phyloP scores from a whole-genome alignment of 2,888 invertebrate genomes.

The Mechanitis mazaeus region DNA sequence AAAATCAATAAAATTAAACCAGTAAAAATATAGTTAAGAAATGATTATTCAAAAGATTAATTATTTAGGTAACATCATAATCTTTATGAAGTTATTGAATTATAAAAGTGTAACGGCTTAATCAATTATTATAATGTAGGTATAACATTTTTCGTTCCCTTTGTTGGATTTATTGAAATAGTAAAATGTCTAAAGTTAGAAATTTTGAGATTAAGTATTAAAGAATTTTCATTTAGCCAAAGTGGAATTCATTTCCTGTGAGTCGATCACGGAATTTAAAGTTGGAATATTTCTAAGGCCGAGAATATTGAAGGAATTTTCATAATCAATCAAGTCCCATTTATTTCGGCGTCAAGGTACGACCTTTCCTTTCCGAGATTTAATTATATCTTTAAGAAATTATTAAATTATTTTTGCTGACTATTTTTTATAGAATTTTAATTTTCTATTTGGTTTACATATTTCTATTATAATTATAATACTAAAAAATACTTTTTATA shows the following conservation, averaged over 20 bases:
- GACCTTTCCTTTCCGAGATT: slow-evolving; percentile 28
- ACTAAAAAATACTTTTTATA: no score
- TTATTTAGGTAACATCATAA: no score
- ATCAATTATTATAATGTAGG: background rate
- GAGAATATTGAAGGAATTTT: slow-evolving; percentile 65
- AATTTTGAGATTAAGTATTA: slow-evolving; percentile 48
- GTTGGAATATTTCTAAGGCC: slow-evolving; percentile 48
- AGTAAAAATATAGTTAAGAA: no score
- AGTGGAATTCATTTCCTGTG: slow-evolving; percentile 67
- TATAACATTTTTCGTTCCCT: slow-evolving; percentile 13
- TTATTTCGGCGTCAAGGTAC: slow-evolving; percentile 24
- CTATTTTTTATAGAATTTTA: background rate
- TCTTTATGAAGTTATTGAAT: no score
- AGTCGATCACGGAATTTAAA: slow-evolving; percentile 52
- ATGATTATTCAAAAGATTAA: no score
- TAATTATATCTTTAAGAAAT: slow-evolving; percentile 12
- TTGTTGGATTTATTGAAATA: slow-evolving; percentile 26
- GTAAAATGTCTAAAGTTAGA: slow-evolving; percentile 34
- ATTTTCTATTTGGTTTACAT: background rate
- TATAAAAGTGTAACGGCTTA: no score
- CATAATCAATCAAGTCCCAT: slow-evolving; percentile 58
- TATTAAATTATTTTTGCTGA: slow-evolving; percentile 20
- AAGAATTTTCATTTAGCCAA: slow-evolving; percentile 71
- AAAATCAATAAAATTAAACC: no score
- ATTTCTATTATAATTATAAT: no score